Conservation (phyloP, 2,888 invertebrate species). For the Perizoma affinitatum region DNA sequence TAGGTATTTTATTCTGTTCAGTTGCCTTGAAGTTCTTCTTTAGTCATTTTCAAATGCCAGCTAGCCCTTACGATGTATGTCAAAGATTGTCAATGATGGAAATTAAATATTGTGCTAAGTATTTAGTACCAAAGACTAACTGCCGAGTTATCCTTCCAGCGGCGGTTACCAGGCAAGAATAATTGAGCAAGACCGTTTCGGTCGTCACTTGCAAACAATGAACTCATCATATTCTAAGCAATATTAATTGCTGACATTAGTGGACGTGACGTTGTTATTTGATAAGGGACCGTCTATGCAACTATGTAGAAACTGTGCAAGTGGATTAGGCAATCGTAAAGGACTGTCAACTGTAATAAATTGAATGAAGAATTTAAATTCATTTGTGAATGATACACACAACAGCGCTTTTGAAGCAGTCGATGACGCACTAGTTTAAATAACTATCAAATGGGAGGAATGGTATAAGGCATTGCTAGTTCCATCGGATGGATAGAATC, state of each 20-base stretch:
- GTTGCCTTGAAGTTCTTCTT: too few relatives aligned
- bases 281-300: slow-evolving; percentile 45
- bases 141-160: slow-evolving; percentile 56
- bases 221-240: slow-evolving; percentile 71
- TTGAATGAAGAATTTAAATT: slow-evolving; percentile 1
- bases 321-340: not conserved
- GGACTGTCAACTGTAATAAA: slow-evolving; percentile 1
- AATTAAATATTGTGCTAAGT: too few relatives aligned
- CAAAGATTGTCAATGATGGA: too few relatives aligned
- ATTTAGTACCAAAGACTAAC: not conserved
- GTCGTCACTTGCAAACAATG: slow-evolving; percentile 74
- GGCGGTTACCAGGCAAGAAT: slow-evolving; percentile 55
- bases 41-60: too few relatives aligned
- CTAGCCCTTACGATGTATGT: too few relatives aligned
- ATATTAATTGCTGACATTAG: slow-evolving; percentile 68
- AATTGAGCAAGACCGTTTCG: slow-evolving; percentile 70
- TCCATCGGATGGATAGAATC: too few relatives aligned
- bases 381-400: not conserved
- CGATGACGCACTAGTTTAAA: too few relatives aligned
- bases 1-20: too few relatives aligned
- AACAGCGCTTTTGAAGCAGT: not conserved
- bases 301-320: slow-evolving; percentile 35
- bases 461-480: too few relatives aligned
- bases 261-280: slow-evolving; percentile 48
- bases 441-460: too few relatives aligned